phyloP scores from a whole-genome alignment of 2,113 vertebrate species.

The Mellivora capensis region DNA sequence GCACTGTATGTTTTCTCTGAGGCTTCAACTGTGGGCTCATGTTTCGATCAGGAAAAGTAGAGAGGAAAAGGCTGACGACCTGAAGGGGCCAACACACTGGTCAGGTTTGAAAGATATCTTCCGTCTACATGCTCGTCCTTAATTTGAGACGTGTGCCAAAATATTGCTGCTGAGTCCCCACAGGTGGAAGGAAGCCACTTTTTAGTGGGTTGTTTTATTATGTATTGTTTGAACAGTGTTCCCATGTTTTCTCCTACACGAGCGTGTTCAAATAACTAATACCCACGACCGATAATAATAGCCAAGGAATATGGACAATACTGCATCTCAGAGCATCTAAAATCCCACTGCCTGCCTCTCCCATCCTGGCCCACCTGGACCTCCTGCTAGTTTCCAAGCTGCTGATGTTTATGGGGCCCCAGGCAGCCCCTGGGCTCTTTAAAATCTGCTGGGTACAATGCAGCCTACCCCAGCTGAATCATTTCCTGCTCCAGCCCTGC shows the following conservation, averaged over 20 bases:
- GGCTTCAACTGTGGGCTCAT: neutral
- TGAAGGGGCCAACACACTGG: too few species aligned
- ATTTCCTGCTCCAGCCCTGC: constrained; percentile 70
- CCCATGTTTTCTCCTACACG: neutral
- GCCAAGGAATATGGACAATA: constrained; percentile 46
- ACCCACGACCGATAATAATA: constrained; percentile 25
- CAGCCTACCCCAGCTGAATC: constrained; percentile 66
- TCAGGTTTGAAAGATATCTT: neutral
- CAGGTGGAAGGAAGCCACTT: constrained; percentile 5
- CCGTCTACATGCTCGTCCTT: neutral
- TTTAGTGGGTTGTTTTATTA: neutral
- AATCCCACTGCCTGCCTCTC: constrained; percentile 60
- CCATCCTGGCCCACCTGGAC: constrained; percentile 69
- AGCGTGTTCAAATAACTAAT: constrained; percentile 63
- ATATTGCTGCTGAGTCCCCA: neutral
- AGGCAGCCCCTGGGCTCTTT: constrained; percentile 76
- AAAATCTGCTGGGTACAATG: constrained; percentile 75
- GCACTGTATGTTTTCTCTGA: neutral
- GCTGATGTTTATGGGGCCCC: constrained; percentile 76
- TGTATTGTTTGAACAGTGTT: constrained; percentile 29
- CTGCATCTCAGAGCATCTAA: constrained; percentile 64
- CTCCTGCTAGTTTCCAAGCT: constrained; percentile 78
- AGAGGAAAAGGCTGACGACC: neutral
- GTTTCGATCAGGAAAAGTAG: neutral
- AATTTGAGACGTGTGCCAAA: neutral